phyloP scores from a whole-genome alignment of 2,797 vertebrate genomes.

The Myiothlypis chrysogaster region DNA sequence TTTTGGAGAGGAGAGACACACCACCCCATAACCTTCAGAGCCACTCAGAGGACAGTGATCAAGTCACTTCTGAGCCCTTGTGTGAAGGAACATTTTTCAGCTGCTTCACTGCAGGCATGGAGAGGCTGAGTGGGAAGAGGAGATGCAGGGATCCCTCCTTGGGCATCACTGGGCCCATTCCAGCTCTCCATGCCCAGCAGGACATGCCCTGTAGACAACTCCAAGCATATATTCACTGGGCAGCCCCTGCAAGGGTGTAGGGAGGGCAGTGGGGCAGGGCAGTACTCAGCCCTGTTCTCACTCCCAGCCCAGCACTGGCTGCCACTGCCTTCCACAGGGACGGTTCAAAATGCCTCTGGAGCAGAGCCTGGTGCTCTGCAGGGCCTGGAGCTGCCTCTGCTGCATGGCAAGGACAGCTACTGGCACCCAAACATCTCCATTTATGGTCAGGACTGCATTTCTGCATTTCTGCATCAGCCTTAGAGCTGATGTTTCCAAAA shows the following conservation, averaged over 20 bases:
- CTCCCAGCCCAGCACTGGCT: background rate
- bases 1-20: background rate
- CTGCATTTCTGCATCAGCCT: background rate
- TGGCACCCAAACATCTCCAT: constrained; percentile 54
- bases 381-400: background rate
- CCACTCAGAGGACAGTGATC: background rate
- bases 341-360: background rate
- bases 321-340: background rate
- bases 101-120: background rate
- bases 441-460: constrained; percentile 20
- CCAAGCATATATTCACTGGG: background rate
- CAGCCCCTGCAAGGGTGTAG: background rate
- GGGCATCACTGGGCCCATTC: background rate
- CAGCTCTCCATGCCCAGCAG: background rate
- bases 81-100: background rate
- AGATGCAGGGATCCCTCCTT: background rate
- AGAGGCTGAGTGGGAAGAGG: background rate
- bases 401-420: background rate
- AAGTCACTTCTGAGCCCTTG: background rate
- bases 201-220: background rate
- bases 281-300: background rate
- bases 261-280: background rate
- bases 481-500: background rate
- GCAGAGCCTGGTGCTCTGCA: constrained; percentile 9
- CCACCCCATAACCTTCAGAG: background rate